Conservation (phyloP, 2,113 vertebrate genomes). For the Chiloscyllium plagiosum region DNA sequence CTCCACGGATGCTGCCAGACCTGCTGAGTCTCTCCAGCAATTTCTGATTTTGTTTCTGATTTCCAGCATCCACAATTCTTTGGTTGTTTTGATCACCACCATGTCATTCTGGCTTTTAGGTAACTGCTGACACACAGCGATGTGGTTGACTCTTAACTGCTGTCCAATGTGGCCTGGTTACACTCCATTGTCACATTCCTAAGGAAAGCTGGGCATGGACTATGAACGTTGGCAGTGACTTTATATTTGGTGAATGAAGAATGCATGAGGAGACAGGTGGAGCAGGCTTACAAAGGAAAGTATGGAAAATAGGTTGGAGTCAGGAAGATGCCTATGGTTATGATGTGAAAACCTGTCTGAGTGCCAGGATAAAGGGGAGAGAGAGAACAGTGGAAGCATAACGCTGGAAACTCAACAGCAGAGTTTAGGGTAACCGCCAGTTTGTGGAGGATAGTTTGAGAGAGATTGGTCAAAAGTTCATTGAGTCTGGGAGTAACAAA, state of each 20-base stretch:
- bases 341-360: neutral
- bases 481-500: constrained; percentile 50
- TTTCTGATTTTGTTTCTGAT: no score
- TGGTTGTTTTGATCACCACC: no score
- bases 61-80: no score
- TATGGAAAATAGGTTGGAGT: neutral
- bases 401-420: neutral
- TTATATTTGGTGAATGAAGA: no score
- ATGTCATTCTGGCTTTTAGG: neutral
- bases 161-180: neutral
- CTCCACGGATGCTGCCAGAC: no score
- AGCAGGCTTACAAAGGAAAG: neutral
- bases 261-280: neutral
- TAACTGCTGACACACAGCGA: neutral
- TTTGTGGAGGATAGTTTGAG: neutral
- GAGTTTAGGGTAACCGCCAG: no score
- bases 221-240: no score
- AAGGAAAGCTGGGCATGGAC: no score
- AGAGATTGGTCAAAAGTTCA: constrained; percentile 43
- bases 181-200: no score
- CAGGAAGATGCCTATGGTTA: neutral
- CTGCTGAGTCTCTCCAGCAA: no score
- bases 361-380: neutral
- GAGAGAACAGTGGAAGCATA: neutral
- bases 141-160: neutral